Conservation (phyloP, 2,888 invertebrate species). For the Ophioninae sp. region DNA sequence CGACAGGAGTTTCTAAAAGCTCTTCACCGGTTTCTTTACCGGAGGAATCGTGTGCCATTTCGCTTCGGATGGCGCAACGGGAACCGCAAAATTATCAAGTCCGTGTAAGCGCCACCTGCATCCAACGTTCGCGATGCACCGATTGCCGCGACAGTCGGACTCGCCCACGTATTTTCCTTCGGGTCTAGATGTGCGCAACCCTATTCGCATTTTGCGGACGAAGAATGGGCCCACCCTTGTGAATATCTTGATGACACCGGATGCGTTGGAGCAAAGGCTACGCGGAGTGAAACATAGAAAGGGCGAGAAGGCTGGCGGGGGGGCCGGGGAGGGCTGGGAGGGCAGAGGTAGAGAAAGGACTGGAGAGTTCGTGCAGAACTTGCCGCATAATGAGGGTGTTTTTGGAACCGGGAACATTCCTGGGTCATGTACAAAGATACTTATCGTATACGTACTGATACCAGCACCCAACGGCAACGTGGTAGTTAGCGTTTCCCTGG, state of each 20-base stretch:
- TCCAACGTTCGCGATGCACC: constrained; percentile 35
- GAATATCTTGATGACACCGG: constrained; percentile 38
- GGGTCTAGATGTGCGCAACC: neutral
- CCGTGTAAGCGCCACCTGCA: constrained; percentile 24
- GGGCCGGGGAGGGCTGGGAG: neutral
- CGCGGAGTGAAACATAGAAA: constrained; percentile 10
- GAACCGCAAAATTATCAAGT: constrained; percentile 12
- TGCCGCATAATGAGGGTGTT: constrained; percentile 46
- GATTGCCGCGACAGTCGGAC: constrained; percentile 6
- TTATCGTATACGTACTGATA: constrained; percentile 1
- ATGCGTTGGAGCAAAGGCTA: constrained; percentile 2
- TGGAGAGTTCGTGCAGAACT: constrained; percentile 42
- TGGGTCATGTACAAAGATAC: constrained; percentile 15
- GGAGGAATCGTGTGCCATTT: neutral
- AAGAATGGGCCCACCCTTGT: constrained; percentile 34
- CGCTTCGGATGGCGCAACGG: neutral
- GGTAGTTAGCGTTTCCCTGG: constrained; percentile 5
- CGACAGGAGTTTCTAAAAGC: neutral
- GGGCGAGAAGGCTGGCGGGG: neutral
- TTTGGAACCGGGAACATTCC: constrained; percentile 20
- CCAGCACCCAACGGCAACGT: neutral
- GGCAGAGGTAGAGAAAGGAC: neutral
- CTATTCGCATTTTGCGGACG: neutral
- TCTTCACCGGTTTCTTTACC: neutral
- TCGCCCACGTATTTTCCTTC: neutral